These are phyloP conservation scores for Gopherus flavomarginatus DNA, from an alignment of 2,113 vertebrate species.

Conservation along the genomic window DNA sequence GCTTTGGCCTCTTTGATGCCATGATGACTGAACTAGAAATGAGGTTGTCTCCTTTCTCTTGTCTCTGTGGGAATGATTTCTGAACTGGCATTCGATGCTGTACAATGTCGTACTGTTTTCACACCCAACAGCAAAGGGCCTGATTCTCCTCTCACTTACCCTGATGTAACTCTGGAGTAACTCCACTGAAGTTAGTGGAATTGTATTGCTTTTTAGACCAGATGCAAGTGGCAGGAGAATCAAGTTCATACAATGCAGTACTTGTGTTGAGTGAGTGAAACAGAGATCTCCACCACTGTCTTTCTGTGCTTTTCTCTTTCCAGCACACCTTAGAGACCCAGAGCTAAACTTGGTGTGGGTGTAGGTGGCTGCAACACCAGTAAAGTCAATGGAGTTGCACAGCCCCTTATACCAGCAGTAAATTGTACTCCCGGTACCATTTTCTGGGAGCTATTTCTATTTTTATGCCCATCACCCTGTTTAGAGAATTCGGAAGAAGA, in stretches of 20 bases:
- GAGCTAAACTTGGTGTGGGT: neutral
- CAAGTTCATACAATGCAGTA: neutral
- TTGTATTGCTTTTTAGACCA: neutral
- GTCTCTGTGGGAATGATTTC: conserved; percentile 55
- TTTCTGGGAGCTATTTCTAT: neutral
- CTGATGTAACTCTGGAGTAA: neutral
- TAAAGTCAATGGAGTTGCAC: neutral
- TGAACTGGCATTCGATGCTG: conserved; percentile 44
- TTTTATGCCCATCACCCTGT: neutral
- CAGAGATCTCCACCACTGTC: neutral
- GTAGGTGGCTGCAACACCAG: neutral
- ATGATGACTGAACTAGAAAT: conserved; percentile 62
- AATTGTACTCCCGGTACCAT: neutral
- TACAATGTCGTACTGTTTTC: conserved; percentile 14
- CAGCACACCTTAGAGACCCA: fast-evolving
- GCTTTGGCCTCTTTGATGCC: conserved; percentile 67
- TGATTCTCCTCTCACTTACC: neutral
- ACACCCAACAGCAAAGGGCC: conserved; percentile 26
- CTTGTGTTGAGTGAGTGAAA: neutral
- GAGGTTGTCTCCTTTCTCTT: conserved; percentile 55
- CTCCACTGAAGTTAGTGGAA: neutral
- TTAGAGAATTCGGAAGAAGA: neutral
- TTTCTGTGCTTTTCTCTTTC: fast-evolving
- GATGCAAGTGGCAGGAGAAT: neutral
- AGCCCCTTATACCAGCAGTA: neutral